A percentile compares a stretch with the other conserved stretches of the same genome.
Conservation (phyloP, 2,888 invertebrate species). For the Drosophila acutilabella region DNA sequence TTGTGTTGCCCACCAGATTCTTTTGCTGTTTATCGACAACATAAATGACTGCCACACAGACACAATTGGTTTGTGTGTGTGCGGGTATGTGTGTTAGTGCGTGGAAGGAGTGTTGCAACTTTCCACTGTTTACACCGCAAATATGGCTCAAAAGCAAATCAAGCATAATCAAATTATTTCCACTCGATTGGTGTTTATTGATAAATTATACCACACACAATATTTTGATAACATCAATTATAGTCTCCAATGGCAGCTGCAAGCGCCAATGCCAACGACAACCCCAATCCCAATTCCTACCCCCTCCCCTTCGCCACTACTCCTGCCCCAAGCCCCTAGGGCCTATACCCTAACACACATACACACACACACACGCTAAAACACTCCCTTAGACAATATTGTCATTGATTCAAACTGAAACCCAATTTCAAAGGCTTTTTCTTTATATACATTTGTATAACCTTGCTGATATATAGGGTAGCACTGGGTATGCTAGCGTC, state of each 20-base stretch:
- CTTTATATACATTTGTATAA: constrained; percentile 10
- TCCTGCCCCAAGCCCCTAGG: background rate
- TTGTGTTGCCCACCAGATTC: constrained; percentile 9
- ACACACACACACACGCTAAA: background rate
- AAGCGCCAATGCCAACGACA: constrained; percentile 36
- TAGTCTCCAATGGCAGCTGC: constrained; percentile 75
- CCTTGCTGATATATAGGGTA: background rate
- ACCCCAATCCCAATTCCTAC: constrained; percentile 4
- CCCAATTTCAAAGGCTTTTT: constrained; percentile 38
- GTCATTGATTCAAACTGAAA: constrained; percentile 54
- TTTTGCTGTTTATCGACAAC: constrained; percentile 31
- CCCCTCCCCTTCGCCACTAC: background rate
- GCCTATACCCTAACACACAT: constrained; percentile 4
- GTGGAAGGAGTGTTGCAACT: constrained; percentile 25
- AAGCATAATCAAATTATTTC: constrained; percentile 83
- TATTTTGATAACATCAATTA: constrained; percentile 84
- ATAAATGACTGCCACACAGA: constrained; percentile 35
- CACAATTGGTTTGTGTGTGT: constrained; percentile 8
- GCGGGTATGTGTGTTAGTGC: background rate
- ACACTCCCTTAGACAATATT: constrained; percentile 51
- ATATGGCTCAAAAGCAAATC: constrained; percentile 81
- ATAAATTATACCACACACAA: constrained; percentile 83
- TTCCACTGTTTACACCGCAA: constrained; percentile 73
- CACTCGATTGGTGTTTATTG: constrained; percentile 83
- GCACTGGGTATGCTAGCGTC: background rate